These are phyloP conservation scores for Acanthosepion esculentum DNA, from an alignment of 2,888 invertebrate genomes.

Conservation along the genomic window DNA sequence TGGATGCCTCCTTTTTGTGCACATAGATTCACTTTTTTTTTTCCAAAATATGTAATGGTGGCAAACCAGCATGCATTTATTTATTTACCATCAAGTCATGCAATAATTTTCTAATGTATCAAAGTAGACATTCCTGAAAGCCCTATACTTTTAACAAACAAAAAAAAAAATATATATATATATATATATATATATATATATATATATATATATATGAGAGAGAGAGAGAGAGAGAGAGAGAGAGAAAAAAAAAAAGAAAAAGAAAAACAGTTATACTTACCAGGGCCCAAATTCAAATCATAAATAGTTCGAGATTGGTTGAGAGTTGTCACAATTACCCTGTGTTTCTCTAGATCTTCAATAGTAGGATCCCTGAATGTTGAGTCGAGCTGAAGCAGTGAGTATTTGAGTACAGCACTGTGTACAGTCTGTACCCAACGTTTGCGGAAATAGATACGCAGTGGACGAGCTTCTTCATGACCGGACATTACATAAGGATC, in stretches of 20 bases:
- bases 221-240: background rate
- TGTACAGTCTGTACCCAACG: constrained; percentile 87
- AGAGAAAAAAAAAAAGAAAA: too few species aligned
- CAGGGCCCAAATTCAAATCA: constrained; percentile 68
- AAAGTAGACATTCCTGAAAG: too few species aligned
- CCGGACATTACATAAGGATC: constrained; percentile 84
- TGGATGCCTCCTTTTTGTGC: too few species aligned
- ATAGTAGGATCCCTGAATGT: constrained; percentile 82
- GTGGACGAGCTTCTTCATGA: constrained; percentile 81
- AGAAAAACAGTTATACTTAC: background rate
- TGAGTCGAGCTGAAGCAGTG: constrained; percentile 79
- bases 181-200: too few species aligned
- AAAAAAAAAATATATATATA: too few species aligned
- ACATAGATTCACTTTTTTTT: too few species aligned
- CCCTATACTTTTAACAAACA: too few species aligned
- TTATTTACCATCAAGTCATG: too few species aligned
- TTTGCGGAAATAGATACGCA: constrained; percentile 86
- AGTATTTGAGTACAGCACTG: constrained; percentile 83
- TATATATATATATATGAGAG: too few species aligned
- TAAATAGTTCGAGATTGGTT: constrained; percentile 85
- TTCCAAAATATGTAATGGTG: too few species aligned
- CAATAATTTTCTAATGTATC: too few species aligned
- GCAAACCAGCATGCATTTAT: too few species aligned
- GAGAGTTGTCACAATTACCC: constrained; percentile 86
- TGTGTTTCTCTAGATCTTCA: constrained; percentile 83